Evolutionary conservation across 1,140 invertebrate species (phyloP).

Genomic region (Globodera rostochiensis): DNA sequence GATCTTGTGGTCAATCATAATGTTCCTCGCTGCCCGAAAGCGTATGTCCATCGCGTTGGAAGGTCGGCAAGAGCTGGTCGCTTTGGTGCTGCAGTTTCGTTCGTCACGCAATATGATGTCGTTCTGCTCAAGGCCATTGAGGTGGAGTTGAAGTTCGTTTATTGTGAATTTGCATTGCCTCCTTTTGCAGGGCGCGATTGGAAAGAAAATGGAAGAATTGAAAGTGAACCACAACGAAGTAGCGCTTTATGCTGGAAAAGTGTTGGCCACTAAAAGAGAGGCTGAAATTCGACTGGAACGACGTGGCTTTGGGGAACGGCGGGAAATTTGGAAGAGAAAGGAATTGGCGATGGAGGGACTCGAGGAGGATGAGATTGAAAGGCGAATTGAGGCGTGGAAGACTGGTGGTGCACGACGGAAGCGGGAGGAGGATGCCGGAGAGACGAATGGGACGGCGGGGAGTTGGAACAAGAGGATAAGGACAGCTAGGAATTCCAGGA

Average conservation of each 20-base stretch:
- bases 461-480: neutral
- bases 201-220: slow-evolving; percentile 76
- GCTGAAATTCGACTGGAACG: slow-evolving; percentile 88
- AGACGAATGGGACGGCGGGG: neutral
- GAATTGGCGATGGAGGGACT: slow-evolving; percentile 82
- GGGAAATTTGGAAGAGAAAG: slow-evolving; percentile 83
- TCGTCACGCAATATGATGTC: slow-evolving; percentile 89
- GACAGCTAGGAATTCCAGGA: too few species aligned
- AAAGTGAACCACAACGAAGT: slow-evolving; percentile 70
- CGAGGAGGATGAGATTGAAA: slow-evolving; percentile 78
- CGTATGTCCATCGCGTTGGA: slow-evolving; percentile 60
- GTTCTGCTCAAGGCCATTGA: slow-evolving; percentile 82
- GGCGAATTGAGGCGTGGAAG: slow-evolving; percentile 64
- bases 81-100: slow-evolving; percentile 75
- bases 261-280: slow-evolving; percentile 84
- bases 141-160: slow-evolving; percentile 54
- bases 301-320: slow-evolving; percentile 80
- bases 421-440: neutral
- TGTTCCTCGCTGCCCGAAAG: slow-evolving; percentile 58
- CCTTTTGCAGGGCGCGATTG: slow-evolving; percentile 78
- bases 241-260: slow-evolving; percentile 83
- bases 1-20: slow-evolving; percentile 64
- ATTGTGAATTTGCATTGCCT: slow-evolving; percentile 72
- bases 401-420: neutral
- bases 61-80: slow-evolving; percentile 60